A percentile compares a stretch with the other conserved stretches of the same genome.
These are phyloP conservation scores for Clarias fuscus DNA, from an alignment of 2,797 vertebrate genomes.

Conservation along the genomic window DNA sequence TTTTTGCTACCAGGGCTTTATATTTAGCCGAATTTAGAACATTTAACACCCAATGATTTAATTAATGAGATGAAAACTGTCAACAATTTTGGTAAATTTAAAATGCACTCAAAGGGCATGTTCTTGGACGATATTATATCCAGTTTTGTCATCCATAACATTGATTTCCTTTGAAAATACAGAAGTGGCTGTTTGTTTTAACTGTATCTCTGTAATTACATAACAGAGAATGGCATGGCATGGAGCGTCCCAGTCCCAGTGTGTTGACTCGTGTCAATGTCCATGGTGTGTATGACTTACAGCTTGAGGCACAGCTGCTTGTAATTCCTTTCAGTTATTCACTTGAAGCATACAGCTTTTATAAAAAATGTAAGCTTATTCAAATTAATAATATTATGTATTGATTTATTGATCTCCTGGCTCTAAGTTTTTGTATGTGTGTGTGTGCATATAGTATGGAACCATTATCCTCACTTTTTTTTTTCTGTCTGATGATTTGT, in stretches of 20 bases:
- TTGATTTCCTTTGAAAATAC: neutral
- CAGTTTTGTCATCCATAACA: neutral
- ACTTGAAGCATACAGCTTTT: neutral
- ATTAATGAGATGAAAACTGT: neutral
- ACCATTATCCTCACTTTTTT: neutral
- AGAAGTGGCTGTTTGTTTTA: neutral
- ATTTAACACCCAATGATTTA: too few species aligned
- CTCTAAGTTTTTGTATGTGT: neutral
- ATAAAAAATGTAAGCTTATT: neutral
- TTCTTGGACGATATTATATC: neutral
- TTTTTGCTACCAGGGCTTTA: too few species aligned
- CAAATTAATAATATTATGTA: neutral
- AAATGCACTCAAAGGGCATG: neutral
- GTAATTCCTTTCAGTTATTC: neutral
- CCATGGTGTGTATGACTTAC: neutral
- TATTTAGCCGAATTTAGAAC: too few species aligned
- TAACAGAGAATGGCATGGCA: neutral
- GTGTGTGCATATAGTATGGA: neutral
- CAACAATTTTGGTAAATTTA: neutral
- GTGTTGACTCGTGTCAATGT: neutral
- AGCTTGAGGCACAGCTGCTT: neutral
- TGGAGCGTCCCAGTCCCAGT: neutral
- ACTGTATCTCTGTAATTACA: neutral
- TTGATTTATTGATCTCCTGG: neutral
- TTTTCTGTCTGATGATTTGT: neutral